Evolutionary conservation across 2,888 invertebrate species (phyloP).

Genomic region (Pelosia muscerda): DNA sequence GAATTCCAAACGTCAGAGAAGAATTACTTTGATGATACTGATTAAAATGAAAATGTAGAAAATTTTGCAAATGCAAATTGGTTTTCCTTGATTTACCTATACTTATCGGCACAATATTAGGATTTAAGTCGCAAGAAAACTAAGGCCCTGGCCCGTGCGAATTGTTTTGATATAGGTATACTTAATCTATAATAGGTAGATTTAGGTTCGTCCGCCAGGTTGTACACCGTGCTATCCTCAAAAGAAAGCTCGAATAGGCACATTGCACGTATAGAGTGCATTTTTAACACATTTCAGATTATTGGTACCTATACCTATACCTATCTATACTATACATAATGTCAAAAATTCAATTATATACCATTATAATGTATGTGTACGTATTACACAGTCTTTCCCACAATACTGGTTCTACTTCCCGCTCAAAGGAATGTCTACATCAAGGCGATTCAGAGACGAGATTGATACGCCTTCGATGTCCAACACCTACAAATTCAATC

Average conservation of each 20-base stretch:
- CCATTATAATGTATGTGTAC: slow-evolving; percentile 7
- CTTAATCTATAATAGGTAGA: too few species aligned
- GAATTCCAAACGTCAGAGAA: not conserved
- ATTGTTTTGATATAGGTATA: too few species aligned
- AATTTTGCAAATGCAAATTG: not conserved
- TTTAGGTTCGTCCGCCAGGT: too few species aligned
- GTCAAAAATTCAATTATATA: not conserved
- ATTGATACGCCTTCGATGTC: slow-evolving; percentile 41
- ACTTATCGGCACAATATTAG: too few species aligned
- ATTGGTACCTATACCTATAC: too few species aligned
- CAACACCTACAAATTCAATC: slow-evolving; percentile 31
- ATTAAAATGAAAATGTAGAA: not conserved
- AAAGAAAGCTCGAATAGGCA: too few species aligned
- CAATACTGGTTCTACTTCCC: slow-evolving; percentile 64
- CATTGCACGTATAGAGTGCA: too few species aligned
- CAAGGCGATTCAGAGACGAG: slow-evolving; percentile 75
- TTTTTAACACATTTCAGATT: too few species aligned
- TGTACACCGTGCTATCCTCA: too few species aligned
- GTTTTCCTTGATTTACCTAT: not conserved
- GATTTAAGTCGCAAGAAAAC: too few species aligned
- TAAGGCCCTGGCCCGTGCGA: too few species aligned
- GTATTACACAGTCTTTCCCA: slow-evolving; percentile 37
- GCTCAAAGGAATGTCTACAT: slow-evolving; percentile 70
- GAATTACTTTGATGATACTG: not conserved
- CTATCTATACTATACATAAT: too few species aligned